phyloP scores from a whole-genome alignment of 1,140 invertebrate genomes.

The Eumaeus atala region DNA sequence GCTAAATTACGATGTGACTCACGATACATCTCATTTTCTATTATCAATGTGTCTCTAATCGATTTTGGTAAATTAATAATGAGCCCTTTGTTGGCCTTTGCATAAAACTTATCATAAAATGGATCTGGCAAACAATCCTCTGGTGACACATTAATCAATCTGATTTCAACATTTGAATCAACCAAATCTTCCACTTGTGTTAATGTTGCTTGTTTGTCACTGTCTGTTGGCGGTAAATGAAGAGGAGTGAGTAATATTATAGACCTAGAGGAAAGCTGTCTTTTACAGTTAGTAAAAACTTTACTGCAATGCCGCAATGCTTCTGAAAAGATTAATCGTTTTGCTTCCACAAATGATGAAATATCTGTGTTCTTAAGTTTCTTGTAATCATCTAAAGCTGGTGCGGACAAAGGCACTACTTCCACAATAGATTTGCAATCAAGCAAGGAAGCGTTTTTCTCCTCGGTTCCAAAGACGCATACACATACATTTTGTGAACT shows the following conservation, averaged over 20 bases:
- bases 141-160: conserved; percentile 50
- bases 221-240: conserved; percentile 34
- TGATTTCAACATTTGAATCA: conserved; percentile 49
- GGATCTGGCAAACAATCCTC: conserved; percentile 34
- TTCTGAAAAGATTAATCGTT: conserved; percentile 52
- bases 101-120: conserved; percentile 53
- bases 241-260: conserved; percentile 48
- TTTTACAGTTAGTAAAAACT: conserved; percentile 59
- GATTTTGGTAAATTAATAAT: conserved; percentile 39
- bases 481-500: conserved; percentile 43
- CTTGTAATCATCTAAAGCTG: conserved; percentile 45
- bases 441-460: conserved; percentile 30
- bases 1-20: conserved; percentile 54
- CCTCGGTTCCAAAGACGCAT: conserved; percentile 47
- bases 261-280: conserved; percentile 42
- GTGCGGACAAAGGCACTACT: conserved; percentile 42
- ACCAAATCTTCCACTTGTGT: conserved; percentile 49
- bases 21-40: conserved; percentile 46
- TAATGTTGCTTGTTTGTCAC: conserved; percentile 43
- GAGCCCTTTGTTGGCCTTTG: conserved; percentile 40
- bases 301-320: conserved; percentile 55
- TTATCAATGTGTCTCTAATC: conserved; percentile 34
- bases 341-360: conserved; percentile 35
- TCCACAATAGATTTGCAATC: conserved; percentile 43
- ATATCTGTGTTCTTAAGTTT: conserved; percentile 42